Evolutionary conservation across 2,888 invertebrate genomes (phyloP), one percentile per base, ranked within the genome.

Genomic region (Lycocerus yunnanus): DNA sequence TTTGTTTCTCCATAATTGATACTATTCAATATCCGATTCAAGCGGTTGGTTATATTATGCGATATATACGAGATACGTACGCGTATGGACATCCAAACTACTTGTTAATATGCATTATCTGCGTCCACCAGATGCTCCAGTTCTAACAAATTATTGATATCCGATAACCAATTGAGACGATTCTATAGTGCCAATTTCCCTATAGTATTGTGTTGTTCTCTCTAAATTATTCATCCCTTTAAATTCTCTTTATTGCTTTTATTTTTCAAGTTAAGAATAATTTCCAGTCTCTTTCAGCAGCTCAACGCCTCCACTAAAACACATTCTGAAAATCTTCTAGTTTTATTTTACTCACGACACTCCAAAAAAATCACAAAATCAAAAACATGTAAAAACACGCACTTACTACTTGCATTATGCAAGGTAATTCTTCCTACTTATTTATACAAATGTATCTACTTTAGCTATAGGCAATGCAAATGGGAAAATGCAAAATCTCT

Each of bases 1-100:
- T 81, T 82, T 82, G 81, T 82, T 80, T 81, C 78, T 79, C 78
- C 80, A 77, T 79, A 80, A 82, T 82, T 82, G 82, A 82, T 82
- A 77, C 76, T 77, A 77, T 71, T 78, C 75, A 77, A 78, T 78
- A 77, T 77, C 78, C 77, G 75, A 72, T 73, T 72, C 68, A 27
- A 71, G 67, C 70, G 15, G 58, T 68, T 16, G 65, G 43, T 58
- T 74, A 71, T 68, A 74, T 74, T 68, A 71, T 16, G 63, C 71
- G 68, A 68, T 68, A 71, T 71, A 67, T 70, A 68, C 15, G 13
- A 58, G 18, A 66, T 20, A 67, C 66, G 69, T 69, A 66, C 27
- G 66, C 61, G 59, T 61, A 43, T 60, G 59, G 21, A 21, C 58
- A 68, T 24, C 74, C 16, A 68, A 71, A 66, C 74, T 70, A 18